Conservation (phyloP, 2,113 vertebrate species). For the Tympanuchus pallidicinctus region DNA sequence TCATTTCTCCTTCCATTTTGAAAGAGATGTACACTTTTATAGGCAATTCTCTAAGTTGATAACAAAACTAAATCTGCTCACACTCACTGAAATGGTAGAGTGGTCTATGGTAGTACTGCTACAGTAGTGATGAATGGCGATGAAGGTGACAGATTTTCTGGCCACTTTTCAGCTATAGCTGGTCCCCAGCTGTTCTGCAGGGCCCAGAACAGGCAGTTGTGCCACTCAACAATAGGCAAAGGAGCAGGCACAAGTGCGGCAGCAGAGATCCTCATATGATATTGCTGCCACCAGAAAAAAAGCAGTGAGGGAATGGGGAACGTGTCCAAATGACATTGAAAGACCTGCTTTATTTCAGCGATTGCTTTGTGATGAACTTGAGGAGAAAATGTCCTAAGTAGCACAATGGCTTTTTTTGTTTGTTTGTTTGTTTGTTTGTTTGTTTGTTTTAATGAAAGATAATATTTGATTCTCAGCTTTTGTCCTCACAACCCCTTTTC, state of each 20-base stretch:
- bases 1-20: not conserved
- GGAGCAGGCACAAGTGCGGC: not conserved
- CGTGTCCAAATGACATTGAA: not conserved
- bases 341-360: not conserved
- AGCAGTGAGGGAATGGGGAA: not conserved
- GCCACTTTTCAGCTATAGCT: too few relatives aligned
- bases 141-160: not conserved
- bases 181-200: not conserved
- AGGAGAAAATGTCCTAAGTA: not conserved
- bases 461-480: not conserved
- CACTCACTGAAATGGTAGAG: not conserved
- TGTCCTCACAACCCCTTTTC: not conserved
- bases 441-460: not conserved
- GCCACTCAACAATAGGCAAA: not conserved
- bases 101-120: not conserved
- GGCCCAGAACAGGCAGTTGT: not conserved
- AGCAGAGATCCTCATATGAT: not conserved
- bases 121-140: rapidly evolving
- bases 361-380: not conserved
- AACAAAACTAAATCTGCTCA: not conserved
- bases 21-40: not conserved
- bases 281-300: not conserved
- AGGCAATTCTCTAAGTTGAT: not conserved
- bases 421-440: not conserved
- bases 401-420: not conserved